Conservation (phyloP, 1,140 invertebrate species). For the Chrysomallon squamiferum region DNA sequence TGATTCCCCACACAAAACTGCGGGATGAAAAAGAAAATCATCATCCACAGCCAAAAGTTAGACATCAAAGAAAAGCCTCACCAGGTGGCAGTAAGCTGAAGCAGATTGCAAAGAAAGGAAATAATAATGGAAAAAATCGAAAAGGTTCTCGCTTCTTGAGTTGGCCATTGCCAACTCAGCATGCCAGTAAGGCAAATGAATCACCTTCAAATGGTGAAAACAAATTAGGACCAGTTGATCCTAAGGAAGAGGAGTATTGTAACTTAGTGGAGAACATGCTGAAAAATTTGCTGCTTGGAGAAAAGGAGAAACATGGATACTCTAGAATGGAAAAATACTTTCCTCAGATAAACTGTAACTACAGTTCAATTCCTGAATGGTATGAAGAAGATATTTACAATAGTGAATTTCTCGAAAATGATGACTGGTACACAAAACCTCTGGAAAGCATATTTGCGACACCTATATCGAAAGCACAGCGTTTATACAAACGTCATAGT, state of each 20-base stretch:
- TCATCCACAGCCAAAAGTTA: neutral
- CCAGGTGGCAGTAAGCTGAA: neutral
- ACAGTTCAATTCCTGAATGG: conserved; percentile 4
- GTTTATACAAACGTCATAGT: conserved; percentile 40
- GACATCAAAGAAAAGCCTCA: neutral
- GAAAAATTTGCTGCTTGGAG: conserved; percentile 37
- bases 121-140: neutral
- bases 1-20: neutral
- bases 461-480: conserved; percentile 17
- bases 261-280: conserved; percentile 38
- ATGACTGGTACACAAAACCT: conserved; percentile 45
- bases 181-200: conserved; percentile 3
- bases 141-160: conserved; percentile 18
- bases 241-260: conserved; percentile 30
- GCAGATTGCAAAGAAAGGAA: neutral
- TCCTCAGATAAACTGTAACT: neutral
- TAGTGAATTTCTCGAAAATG: conserved; percentile 43
- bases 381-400: conserved; percentile 28
- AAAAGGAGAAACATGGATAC: neutral
- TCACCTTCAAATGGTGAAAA: neutral
- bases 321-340: neutral
- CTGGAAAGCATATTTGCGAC: conserved; percentile 32
- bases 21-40: conserved; percentile 7
- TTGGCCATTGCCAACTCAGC: conserved; percentile 23
- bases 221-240: conserved; percentile 4